A percentile compares a stretch with the other conserved stretches of the same genome.
Evolutionary conservation across 2,888 invertebrate species (phyloP).

Genomic region (Polydrusus pterygomalis): DNA sequence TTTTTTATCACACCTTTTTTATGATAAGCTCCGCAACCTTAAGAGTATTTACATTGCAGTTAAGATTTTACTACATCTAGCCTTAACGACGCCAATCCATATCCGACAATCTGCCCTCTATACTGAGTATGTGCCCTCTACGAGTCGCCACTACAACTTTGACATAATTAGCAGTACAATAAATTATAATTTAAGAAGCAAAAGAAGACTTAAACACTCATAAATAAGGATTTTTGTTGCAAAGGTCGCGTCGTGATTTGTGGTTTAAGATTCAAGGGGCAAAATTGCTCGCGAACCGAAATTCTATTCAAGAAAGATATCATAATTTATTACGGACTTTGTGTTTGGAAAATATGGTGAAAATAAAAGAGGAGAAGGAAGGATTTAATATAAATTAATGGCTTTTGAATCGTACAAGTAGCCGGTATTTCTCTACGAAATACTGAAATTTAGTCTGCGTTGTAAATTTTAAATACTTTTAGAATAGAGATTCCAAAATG

Average conservation of each 20-base stretch:
- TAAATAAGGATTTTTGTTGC: neutral
- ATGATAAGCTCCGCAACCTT: no score
- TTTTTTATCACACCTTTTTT: no score
- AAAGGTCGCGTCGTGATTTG: slow-evolving; percentile 20
- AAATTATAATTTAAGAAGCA: neutral
- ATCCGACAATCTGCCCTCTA: no score
- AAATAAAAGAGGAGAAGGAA: slow-evolving; percentile 9
- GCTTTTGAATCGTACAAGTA: slow-evolving; percentile 2
- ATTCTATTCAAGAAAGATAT: slow-evolving; percentile 10
- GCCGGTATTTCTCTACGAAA: neutral
- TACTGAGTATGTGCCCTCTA: no score
- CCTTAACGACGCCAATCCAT: no score
- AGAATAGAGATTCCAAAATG: no score
- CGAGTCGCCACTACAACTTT: no score
- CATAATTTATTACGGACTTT: slow-evolving; percentile 18
- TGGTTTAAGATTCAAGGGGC: neutral
- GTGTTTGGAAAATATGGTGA: slow-evolving; percentile 19
- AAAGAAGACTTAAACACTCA: neutral
- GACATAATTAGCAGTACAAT: neutral
- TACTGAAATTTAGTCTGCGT: no score
- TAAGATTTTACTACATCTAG: no score
- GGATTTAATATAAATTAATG: slow-evolving; percentile 22
- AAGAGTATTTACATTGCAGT: no score
- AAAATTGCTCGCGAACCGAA: slow-evolving; percentile 12
- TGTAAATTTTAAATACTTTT: no score